phyloP scores from a whole-genome alignment of 2,888 invertebrate species.

The Orthonevra nobilis region DNA sequence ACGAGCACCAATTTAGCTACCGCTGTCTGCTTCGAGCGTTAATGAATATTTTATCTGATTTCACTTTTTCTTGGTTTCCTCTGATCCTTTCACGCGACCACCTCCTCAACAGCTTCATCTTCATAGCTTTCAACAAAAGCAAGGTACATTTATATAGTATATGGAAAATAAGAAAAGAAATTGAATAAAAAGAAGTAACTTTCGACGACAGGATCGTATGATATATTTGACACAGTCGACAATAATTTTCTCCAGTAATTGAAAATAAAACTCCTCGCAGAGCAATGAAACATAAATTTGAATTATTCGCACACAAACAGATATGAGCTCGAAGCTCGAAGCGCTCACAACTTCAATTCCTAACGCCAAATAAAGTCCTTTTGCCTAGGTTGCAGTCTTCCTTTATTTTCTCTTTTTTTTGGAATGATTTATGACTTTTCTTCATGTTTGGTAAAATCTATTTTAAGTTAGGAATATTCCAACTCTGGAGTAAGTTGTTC shows the following conservation, averaged over 20 bases:
- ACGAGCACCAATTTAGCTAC: constrained; percentile 31
- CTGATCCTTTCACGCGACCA: neutral
- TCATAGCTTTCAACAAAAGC: neutral
- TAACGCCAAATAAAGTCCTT: constrained; percentile 40
- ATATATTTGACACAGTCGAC: constrained; percentile 67
- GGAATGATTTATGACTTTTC: constrained; percentile 58
- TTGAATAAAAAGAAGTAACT: constrained; percentile 21
- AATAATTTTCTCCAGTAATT: constrained; percentile 64
- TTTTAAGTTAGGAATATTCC: constrained; percentile 44
- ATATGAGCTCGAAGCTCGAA: neutral
- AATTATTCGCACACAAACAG: constrained; percentile 45
- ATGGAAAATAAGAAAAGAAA: neutral
- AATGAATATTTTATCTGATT: constrained; percentile 69
- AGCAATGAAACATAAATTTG: constrained; percentile 68
- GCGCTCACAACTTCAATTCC: constrained; percentile 26
- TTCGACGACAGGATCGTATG: constrained; percentile 54
- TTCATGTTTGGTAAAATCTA: constrained; percentile 55
- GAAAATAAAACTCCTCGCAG: constrained; percentile 65
- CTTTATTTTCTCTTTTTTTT: too few relatives aligned
- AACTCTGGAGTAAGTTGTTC: constrained; percentile 22
- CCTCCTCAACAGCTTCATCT: neutral
- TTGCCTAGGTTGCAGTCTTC: constrained; percentile 12
- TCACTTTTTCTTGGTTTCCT: constrained; percentile 21
- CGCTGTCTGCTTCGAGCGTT: constrained; percentile 33
- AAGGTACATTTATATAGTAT: constrained; percentile 11